Conservation (phyloP, 2,797 vertebrate genomes). For the Enteromius mattozi region DNA sequence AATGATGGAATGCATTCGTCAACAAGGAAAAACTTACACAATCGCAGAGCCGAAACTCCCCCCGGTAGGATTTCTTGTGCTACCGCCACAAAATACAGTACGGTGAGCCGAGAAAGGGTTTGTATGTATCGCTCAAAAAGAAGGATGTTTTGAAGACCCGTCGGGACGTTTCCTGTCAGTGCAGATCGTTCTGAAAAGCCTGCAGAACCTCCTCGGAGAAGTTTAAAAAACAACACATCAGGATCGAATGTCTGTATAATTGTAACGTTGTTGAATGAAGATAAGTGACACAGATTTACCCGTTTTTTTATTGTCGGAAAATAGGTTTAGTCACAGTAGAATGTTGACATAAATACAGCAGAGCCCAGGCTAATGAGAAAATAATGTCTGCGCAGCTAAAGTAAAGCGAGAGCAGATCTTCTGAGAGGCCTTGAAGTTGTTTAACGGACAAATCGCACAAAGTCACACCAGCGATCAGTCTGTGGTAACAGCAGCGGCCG, state of each 20-base stretch:
- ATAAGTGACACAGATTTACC: constrained; percentile 41
- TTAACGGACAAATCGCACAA: constrained; percentile 37
- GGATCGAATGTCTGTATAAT: constrained; percentile 35
- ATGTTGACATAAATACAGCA: constrained; percentile 39
- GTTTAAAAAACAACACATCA: constrained; percentile 1
- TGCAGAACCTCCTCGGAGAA: constrained; percentile 15
- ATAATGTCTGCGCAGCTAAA: constrained; percentile 28
- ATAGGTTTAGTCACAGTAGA: constrained; percentile 35
- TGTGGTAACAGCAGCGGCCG: neutral
- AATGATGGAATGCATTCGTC: constrained; percentile 36
- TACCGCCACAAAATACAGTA: constrained; percentile 34
- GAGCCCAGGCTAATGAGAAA: constrained; percentile 30
- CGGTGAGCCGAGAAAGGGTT: neutral
- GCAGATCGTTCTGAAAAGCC: constrained; percentile 17
- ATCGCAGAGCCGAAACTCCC: neutral
- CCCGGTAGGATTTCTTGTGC: constrained; percentile 28
- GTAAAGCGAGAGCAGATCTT: constrained; percentile 13
- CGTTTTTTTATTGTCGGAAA: constrained; percentile 43
- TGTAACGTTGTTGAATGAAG: constrained; percentile 11
- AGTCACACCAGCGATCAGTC: constrained; percentile 30
- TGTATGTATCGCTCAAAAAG: constrained; percentile 24
- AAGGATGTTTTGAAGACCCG: constrained; percentile 33
- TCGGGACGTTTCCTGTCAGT: constrained; percentile 35
- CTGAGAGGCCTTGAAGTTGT: constrained; percentile 19
- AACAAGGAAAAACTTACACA: constrained; percentile 41